Evolutionary conservation across 1,140 invertebrate genomes (phyloP), one percentile per base, ranked within the genome.

Genomic region (Zeugodacus cucurbitae): DNA sequence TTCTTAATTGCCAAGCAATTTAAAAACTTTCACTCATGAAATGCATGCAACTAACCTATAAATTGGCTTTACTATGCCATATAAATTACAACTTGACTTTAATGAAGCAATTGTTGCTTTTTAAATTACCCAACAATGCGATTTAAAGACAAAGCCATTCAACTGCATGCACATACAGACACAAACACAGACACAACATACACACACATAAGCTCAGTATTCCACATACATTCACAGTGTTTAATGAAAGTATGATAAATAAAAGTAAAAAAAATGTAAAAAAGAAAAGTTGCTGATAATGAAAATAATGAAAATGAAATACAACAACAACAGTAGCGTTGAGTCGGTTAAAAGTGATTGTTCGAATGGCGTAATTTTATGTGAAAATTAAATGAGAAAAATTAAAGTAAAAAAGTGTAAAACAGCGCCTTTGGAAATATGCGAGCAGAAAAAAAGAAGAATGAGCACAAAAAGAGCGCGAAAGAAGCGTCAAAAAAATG

Each of bases 21-120:
- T n/a, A n/a, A n/a, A n/a, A n/a, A n/a, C n/a, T n/a, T n/a, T n/a
- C n/a, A n/a, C n/a, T n/a, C n/a, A n/a, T n/a, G n/a, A 3, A 29
- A 67, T 14, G 10, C 62, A 10, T n/a, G 1, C n/a, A 2, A 26
- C 20, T 11, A 17, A 0, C 7, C 59, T 11, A 3, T 10, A 26
- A 26, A 62, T n/a, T 62, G 59, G 59, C 59, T n/a, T 29, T 62
- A 62, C 7, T 62, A 62, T 29, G 14, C 48, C 0, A 4, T 54
- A 54, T 54, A 54, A 54, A 54, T 54, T 54, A 54, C 48, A 54
- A 17, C 48, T 0, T 17, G n/a, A 20, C 64, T 67, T 67, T 74
- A 74, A 41, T 74, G 67, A 74, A 74, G 67, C 34, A 74, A 74
- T 74, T 74, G 67, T 74, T 74, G 32, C 48, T 67, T 32, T 32